phyloP scores from a whole-genome alignment of 2,113 vertebrate genomes.

The Montifringilla adamsi region DNA sequence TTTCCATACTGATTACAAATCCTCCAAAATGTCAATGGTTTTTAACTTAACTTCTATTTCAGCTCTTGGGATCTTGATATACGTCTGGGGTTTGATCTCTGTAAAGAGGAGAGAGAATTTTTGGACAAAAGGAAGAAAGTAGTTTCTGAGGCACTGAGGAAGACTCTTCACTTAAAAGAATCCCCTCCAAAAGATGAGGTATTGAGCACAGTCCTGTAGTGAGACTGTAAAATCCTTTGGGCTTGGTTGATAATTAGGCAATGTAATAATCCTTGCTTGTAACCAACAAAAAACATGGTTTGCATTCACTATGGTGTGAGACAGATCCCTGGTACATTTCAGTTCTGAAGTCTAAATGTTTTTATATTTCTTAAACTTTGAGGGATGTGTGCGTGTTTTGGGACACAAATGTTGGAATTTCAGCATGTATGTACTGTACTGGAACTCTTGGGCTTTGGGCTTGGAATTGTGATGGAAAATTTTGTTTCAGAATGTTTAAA shows the following conservation, averaged over 20 bases:
- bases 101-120: slow-evolving; percentile 77
- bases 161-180: slow-evolving; percentile 65
- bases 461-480: neutral
- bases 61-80: slow-evolving; percentile 75
- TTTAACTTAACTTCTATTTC: neutral
- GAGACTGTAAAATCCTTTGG: neutral
- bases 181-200: slow-evolving; percentile 70
- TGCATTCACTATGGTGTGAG: neutral
- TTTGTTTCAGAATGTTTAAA: neutral
- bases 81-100: slow-evolving; percentile 83
- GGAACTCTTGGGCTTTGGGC: neutral
- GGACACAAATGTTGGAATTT: neutral
- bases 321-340: neutral
- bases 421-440: neutral
- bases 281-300: neutral
- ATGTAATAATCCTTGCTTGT: neutral
- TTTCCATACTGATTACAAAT: neutral
- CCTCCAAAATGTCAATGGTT: rapidly evolving
- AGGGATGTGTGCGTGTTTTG: neutral
- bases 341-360: neutral
- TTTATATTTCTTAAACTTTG: neutral
- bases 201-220: neutral
- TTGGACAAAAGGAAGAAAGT: slow-evolving; percentile 77
- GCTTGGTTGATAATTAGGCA: neutral
- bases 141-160: slow-evolving; percentile 71